Evolutionary conservation across 2,797 vertebrate genomes (phyloP).

Genomic region (Cyprinodon diabolis): DNA sequence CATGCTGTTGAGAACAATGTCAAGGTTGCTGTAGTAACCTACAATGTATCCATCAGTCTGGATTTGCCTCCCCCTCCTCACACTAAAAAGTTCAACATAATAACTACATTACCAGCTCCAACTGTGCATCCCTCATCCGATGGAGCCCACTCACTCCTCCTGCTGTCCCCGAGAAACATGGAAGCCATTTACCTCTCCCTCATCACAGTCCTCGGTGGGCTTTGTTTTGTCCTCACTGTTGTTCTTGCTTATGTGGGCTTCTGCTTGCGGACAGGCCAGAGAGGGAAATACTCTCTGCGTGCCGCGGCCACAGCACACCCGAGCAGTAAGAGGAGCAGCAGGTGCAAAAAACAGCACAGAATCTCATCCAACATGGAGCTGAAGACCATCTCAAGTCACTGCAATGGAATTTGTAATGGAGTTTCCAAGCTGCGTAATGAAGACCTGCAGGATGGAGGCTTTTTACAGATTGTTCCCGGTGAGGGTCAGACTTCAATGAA

Average conservation of each 20-base stretch:
- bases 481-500: slow-evolving; percentile 75
- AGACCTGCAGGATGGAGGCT: slow-evolving; percentile 67
- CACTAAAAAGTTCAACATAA: slow-evolving; percentile 22
- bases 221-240: slow-evolving; percentile 86
- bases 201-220: slow-evolving; percentile 87
- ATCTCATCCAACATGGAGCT: slow-evolving; percentile 86
- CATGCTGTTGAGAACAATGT: slow-evolving; percentile 86
- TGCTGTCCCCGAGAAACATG: slow-evolving; percentile 76
- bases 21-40: slow-evolving; percentile 79
- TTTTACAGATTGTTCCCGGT: slow-evolving; percentile 90
- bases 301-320: slow-evolving; percentile 62
- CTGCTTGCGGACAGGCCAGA: slow-evolving; percentile 83
- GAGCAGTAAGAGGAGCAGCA: slow-evolving; percentile 58
- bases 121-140: slow-evolving; percentile 37
- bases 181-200: slow-evolving; percentile 88
- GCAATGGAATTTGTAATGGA: slow-evolving; percentile 73
- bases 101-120: slow-evolving; percentile 5
- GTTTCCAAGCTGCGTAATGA: slow-evolving; percentile 57
- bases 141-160: slow-evolving; percentile 36
- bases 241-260: slow-evolving; percentile 88
- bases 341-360: slow-evolving; percentile 54
- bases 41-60: slow-evolving; percentile 81
- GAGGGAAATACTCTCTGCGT: slow-evolving; percentile 84
- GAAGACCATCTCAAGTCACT: slow-evolving; percentile 91
- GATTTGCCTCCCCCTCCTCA: slow-evolving; percentile 68